phyloP scores from a whole-genome alignment of 2,888 invertebrate genomes.

The Andrena hattorfiana region DNA sequence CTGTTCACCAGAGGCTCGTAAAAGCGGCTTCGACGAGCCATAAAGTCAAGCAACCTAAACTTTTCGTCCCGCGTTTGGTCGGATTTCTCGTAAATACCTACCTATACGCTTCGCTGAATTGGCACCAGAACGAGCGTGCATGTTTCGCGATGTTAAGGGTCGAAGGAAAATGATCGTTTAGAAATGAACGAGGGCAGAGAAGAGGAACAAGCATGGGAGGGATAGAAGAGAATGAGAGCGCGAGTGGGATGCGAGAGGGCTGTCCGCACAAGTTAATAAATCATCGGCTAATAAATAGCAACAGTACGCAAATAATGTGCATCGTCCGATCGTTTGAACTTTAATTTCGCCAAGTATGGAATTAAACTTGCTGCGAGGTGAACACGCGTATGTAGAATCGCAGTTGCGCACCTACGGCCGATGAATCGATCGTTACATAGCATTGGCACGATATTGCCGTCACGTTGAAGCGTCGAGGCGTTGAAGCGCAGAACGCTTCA shows the following conservation, averaged over 20 bases:
- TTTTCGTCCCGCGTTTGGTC: neutral
- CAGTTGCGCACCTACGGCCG: constrained; percentile 29
- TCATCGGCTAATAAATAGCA: constrained; percentile 71
- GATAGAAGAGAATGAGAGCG: neutral
- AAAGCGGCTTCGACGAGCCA: constrained; percentile 34
- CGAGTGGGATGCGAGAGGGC: constrained; percentile 2
- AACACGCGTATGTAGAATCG: constrained; percentile 9
- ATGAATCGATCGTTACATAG: constrained; percentile 22
- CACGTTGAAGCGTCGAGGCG: neutral
- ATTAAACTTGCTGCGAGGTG: constrained; percentile 66
- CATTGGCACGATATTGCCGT: constrained; percentile 1
- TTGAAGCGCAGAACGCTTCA: too few relatives aligned
- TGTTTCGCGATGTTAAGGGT: constrained; percentile 6
- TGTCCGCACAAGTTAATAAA: constrained; percentile 15
- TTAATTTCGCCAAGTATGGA: constrained; percentile 72
- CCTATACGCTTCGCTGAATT: constrained; percentile 1
- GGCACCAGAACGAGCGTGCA: constrained; percentile 1
- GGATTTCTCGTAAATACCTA: constrained; percentile 14
- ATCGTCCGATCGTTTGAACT: constrained; percentile 74
- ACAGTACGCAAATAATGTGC: constrained; percentile 73
- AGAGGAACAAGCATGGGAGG: neutral
- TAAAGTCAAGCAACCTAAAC: constrained; percentile 20
- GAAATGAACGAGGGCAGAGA: neutral
- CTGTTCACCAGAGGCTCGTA: constrained; percentile 48
- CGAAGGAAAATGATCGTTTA: neutral